Base-by-base conservation (phyloP, 2,113 vertebrate genomes). In the Podarcis muralis region DNA sequence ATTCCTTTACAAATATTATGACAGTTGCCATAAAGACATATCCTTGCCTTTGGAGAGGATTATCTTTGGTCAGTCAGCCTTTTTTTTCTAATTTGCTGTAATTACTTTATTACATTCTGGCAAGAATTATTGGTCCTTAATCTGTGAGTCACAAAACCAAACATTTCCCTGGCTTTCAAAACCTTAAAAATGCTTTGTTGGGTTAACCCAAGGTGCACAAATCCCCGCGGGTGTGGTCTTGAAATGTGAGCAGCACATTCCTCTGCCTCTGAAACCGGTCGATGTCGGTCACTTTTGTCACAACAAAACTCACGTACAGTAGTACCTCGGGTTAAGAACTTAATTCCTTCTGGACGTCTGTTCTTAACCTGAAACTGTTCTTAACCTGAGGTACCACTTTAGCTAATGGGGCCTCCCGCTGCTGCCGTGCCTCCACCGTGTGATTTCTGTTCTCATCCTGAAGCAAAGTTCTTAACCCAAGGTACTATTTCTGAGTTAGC, bases 101-200 rank as follows among this genome's bases (percentile, higher is more conserved):
- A 72, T 87, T 90, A 9, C 2, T 48, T 77, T 30, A 77, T 76
- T 81, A 25, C 6, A 62, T 59, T 84, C 71, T 62, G 69, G 83
- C 69, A 75, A 37, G 69, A 84, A 75, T 59, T 71, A 8, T 15
- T 59, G 69, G 27, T 32, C 11, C 74, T 35, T 59, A 35, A 74
- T 59, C 48, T 5, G 2, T 25, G n/a, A 85, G 40, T 85, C 79
- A 84, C 12, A 89, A 85, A 83, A 6, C 86, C 32, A 88, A 94
- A 6, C 48, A 69, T 88, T 59, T 80, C 68, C 37, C 2, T 1
- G 0, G 62, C 91, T 91, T 88, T 74, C 78, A 71, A 1, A 53
- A 18, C 86, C 4, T 74, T 86, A 77, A 30, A 40, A 83, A 66
- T 27, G 8, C 32, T 79, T 91, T 76, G 12, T 88, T 71, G 75